Evolutionary conservation across 2,113 vertebrate genomes (phyloP).

Genomic region (Plecotus auritus): DNA sequence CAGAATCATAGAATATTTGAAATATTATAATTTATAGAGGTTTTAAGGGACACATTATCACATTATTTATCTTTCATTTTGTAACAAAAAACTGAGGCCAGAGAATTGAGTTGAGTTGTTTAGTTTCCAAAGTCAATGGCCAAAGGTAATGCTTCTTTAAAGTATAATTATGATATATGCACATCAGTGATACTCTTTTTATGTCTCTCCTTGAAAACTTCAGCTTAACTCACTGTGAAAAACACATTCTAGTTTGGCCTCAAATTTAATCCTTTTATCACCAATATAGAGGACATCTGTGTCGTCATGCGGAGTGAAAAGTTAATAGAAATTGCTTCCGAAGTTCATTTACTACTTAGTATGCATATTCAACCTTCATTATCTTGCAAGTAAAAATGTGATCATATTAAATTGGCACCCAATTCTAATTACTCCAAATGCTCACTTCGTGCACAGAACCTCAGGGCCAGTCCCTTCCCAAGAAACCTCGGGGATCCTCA

Average conservation of each 20-base stretch:
- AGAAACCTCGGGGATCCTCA: not conserved
- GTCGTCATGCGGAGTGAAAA: not conserved
- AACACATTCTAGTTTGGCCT: not conserved
- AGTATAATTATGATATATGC: not conserved
- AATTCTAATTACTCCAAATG: not conserved
- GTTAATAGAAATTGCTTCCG: not conserved
- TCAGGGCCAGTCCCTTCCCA: not conserved
- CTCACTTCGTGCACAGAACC: not conserved
- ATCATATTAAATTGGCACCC: not conserved
- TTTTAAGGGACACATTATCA: not conserved
- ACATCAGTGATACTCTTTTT: not conserved
- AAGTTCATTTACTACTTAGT: not conserved
- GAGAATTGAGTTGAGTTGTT: not conserved
- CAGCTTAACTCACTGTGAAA: not conserved
- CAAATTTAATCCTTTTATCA: not conserved
- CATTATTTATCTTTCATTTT: conserved; percentile 13
- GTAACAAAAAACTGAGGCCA: not conserved
- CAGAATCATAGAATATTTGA: not conserved
- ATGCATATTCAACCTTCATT: not conserved
- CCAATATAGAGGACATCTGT: not conserved
- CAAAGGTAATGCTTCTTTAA: not conserved
- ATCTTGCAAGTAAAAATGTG: not conserved
- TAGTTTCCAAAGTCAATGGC: not conserved
- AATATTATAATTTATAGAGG: not conserved
- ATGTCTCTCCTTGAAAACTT: not conserved